phyloP scores from a whole-genome alignment of 2,113 vertebrate genomes.

The Salvelinus sp. region DNA sequence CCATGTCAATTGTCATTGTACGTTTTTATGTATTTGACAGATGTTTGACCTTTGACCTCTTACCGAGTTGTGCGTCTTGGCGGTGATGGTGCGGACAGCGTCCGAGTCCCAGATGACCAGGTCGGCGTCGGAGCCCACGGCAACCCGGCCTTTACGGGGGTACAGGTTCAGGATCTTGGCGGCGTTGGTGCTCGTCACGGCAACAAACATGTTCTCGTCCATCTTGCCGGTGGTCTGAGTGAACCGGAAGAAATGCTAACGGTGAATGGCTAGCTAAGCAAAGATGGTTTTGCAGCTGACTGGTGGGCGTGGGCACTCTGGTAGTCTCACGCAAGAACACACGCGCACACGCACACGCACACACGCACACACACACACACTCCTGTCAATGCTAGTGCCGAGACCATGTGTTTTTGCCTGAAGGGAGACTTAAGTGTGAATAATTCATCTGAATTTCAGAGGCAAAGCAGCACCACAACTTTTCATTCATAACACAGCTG shows the following conservation, averaged over 20 bases:
- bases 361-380: background rate
- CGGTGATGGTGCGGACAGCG: conserved; percentile 87
- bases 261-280: background rate
- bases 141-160: conserved; percentile 93
- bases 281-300: no score
- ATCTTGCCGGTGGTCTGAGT: conserved; percentile 93
- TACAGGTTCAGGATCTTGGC: conserved; percentile 98
- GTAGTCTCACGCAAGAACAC: background rate
- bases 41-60: conserved; percentile 27
- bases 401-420: background rate
- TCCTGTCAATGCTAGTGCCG: background rate
- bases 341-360: background rate
- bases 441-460: background rate
- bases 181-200: conserved; percentile 96
- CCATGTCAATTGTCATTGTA: no score
- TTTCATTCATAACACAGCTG: background rate
- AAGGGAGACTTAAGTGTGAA: background rate
- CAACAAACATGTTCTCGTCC: conserved; percentile 98
- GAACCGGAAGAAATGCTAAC: conserved; percentile 8
- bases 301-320: no score
- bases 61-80: conserved; percentile 95
- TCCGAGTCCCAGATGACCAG: conserved; percentile 98
- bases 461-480: background rate
- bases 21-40: no score
- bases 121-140: conserved; percentile 92